Conservation (phyloP, 2,113 vertebrate genomes). For the Scophthalmus maximus region DNA sequence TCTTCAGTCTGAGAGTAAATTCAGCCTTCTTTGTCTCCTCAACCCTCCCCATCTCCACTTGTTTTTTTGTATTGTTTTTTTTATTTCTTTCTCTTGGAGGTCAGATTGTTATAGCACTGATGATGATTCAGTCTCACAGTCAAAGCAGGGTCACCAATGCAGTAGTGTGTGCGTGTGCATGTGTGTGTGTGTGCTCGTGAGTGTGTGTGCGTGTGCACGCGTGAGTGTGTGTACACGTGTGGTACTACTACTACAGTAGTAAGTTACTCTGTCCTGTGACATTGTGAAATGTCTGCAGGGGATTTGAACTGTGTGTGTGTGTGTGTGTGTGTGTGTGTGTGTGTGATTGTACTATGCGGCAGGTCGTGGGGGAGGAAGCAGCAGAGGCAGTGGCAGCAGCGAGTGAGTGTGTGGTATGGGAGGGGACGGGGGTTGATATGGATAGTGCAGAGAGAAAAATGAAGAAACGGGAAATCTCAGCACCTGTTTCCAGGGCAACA, state of each 20-base stretch:
- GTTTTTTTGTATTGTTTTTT: constrained; percentile 11
- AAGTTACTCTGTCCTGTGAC: constrained; percentile 69
- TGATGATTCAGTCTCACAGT: constrained; percentile 16
- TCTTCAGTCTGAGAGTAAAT: constrained; percentile 4
- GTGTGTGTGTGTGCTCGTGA: background rate
- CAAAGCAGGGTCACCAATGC: constrained; percentile 41
- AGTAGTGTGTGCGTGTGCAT: background rate
- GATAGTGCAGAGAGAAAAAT: constrained; percentile 78
- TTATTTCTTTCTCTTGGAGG: constrained; percentile 40
- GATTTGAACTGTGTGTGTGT: constrained; percentile 54
- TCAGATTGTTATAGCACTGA: constrained; percentile 49
- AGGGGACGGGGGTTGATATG: constrained; percentile 66
- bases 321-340: constrained; percentile 43
- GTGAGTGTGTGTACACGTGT: constrained; percentile 7
- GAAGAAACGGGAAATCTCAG: constrained; percentile 82
- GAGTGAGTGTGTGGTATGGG: constrained; percentile 35
- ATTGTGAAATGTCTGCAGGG: constrained; percentile 85
- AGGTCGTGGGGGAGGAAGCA: constrained; percentile 78
- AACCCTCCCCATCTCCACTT: background rate
- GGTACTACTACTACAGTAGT: constrained; percentile 18
- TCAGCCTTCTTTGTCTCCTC: constrained; percentile 48
- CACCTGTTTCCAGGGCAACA: constrained; percentile 88
- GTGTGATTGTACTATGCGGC: constrained; percentile 75
- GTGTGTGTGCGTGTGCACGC: background rate
- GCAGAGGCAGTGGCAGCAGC: constrained; percentile 37